Base-by-base conservation (phyloP, 2,113 vertebrate species). In the Marcusenius ussheri region DNA sequence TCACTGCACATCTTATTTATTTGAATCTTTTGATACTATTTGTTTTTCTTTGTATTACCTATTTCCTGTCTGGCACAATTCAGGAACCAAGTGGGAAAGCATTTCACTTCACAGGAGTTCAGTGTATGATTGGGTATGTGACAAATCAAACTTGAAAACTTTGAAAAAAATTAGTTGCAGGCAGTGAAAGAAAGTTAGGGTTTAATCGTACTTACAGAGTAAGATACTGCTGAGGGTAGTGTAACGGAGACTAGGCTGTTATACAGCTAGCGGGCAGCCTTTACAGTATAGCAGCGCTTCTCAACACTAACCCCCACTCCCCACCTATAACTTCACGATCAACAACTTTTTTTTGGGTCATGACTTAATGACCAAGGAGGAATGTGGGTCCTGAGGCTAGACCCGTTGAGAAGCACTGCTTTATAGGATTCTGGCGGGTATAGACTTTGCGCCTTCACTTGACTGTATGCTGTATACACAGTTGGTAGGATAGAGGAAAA, bases 381-480 rank as follows among this genome's bases (percentile, higher is more conserved):
- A 66, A 27, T 66, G 62, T 70, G 62, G 62, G 62, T 70, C n/a
- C 27, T 70, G 62, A 70, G n/a, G n/a, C n/a, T 70, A 31, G n/a
- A 70, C 62, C 62, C n/a, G 10, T 70, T 3, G n/a, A 70, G 62
- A 70, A 31, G 62, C n/a, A 31, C 62, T 31, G n/a, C 5, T 80
- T 80, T 42, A 42, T 19, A 80, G 35, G 74, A 88, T 85, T 91
- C 92, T 92, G 87, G 77, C 90, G 93, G 93, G 91, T 93, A 90
- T 88, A 87, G 90, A 91, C 90, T 88, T 93, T 91, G 90, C 87
- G 90, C 92, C 89, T 93, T 90, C 74, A 91, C 90, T 91, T 84
- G 89, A 90, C 74, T 90, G 88, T 80, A 80, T 87, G 91, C 91
- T 90, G 89, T 90, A 87, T 91, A 91, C 91, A 90, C 89, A 90